phyloP scores from a whole-genome alignment of 2,888 invertebrate species.

The Gymnosoma rotundatum region DNA sequence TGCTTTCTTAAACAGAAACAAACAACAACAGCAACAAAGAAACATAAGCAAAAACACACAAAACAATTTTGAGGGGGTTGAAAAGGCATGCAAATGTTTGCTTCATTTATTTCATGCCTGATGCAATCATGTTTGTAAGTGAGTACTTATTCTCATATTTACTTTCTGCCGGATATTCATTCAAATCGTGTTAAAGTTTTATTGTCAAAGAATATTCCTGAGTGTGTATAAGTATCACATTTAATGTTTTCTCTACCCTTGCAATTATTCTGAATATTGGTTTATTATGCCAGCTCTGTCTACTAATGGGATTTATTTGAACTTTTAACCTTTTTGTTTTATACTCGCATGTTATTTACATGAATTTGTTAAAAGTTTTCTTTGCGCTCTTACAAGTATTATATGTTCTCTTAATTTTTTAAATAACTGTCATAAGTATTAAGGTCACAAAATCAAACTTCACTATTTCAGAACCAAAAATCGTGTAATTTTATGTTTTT shows the following conservation, averaged over 20 bases:
- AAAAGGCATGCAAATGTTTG: slow-evolving; percentile 53
- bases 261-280: not conserved
- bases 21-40: slow-evolving; percentile 3
- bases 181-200: slow-evolving; percentile 52
- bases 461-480: no score
- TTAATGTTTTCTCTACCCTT: slow-evolving; percentile 15
- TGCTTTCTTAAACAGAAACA: slow-evolving; percentile 17
- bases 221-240: slow-evolving; percentile 32
- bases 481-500: no score
- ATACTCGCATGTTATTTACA: not conserved
- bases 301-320: slow-evolving; percentile 60
- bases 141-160: not conserved
- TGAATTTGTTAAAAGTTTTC: no score
- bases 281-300: slow-evolving; percentile 22
- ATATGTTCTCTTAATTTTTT: no score
- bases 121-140: not conserved
- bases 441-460: no score
- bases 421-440: no score
- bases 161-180: slow-evolving; percentile 63
- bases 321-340: slow-evolving; percentile 52
- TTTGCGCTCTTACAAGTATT: no score
- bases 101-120: slow-evolving; percentile 6
- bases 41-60: slow-evolving; percentile 19
- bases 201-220: slow-evolving; percentile 11
- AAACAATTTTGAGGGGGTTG: slow-evolving; percentile 22